phyloP scores from a whole-genome alignment of 35 echinoderm and acorn worm species.

The Stichopus chloronotus region DNA sequence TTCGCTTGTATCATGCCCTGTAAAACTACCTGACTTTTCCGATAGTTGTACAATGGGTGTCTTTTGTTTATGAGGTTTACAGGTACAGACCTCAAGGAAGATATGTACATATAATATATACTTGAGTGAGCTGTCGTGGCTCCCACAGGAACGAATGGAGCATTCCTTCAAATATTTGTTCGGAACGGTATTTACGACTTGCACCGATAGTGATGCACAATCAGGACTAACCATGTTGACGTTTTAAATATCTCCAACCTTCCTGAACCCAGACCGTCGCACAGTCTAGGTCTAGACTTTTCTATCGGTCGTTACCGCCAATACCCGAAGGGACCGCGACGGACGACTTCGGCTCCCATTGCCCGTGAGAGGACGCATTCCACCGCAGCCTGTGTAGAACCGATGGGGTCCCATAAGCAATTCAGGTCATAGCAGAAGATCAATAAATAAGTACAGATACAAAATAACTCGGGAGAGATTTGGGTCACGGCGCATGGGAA shows the following conservation, averaged over 20 bases:
- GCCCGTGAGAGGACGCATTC: constrained; percentile 10
- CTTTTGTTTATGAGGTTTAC: too few relatives aligned
- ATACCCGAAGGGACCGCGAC: background rate
- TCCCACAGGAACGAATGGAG: background rate
- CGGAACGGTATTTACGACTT: background rate
- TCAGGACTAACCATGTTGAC: background rate
- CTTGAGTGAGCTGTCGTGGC: too few relatives aligned
- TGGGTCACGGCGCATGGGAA: constrained; percentile 46
- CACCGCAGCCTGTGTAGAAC: constrained; percentile 12
- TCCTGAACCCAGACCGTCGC: background rate
- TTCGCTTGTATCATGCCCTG: too few relatives aligned
- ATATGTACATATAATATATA: too few relatives aligned
- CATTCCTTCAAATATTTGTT: background rate
- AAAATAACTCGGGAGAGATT: constrained; percentile 11
- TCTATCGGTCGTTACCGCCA: background rate
- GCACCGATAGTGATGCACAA: constrained; percentile 16
- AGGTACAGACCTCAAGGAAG: too few relatives aligned
- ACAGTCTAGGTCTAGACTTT: background rate
- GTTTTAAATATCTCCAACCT: constrained; percentile 18
- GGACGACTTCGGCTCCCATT: background rate
- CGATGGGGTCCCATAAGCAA: constrained; percentile 17
- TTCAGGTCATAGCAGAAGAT: constrained; percentile 25
- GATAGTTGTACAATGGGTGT: too few relatives aligned
- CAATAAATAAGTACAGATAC: constrained; percentile 24
- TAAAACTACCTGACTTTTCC: too few relatives aligned